These are phyloP conservation scores for Phataginus tricuspis DNA, from an alignment of 2,797 vertebrate genomes.

Conservation along the genomic window DNA sequence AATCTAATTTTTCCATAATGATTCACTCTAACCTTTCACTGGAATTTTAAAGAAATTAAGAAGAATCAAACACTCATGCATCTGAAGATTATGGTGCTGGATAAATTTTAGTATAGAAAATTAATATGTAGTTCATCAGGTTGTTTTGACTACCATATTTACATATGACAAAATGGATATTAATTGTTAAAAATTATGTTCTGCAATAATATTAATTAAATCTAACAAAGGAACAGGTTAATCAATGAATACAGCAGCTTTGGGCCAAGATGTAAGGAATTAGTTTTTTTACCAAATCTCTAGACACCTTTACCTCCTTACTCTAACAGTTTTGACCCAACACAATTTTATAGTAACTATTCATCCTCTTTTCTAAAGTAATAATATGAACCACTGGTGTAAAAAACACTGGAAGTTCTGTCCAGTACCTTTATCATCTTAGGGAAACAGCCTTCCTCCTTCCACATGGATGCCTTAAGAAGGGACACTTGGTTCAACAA, in stretches of 20 bases:
- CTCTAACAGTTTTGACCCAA: neutral
- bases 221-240: neutral
- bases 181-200: neutral
- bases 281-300: neutral
- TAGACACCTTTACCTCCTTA: neutral
- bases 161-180: constrained; percentile 26
- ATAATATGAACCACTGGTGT: neutral
- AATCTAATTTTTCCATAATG: constrained; percentile 64
- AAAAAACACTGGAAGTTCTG: neutral
- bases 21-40: constrained; percentile 17
- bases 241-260: neutral
- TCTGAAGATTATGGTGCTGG: neutral
- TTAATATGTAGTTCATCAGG: neutral
- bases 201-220: neutral
- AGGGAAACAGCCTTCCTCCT: neutral
- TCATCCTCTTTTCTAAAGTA: neutral
- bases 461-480: neutral
- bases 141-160: constrained; percentile 10
- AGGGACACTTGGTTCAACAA: neutral
- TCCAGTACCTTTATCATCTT: neutral
- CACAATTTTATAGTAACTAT: neutral
- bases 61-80: constrained; percentile 20
- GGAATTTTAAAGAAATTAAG: constrained; percentile 44
- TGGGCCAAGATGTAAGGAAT: neutral
- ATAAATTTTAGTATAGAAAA: neutral